Percentiles rank a stretch among this genome's conserved stretches.
Evolutionary conservation across 1,140 invertebrate species (phyloP).

Genomic region (Drosophila littoralis): DNA sequence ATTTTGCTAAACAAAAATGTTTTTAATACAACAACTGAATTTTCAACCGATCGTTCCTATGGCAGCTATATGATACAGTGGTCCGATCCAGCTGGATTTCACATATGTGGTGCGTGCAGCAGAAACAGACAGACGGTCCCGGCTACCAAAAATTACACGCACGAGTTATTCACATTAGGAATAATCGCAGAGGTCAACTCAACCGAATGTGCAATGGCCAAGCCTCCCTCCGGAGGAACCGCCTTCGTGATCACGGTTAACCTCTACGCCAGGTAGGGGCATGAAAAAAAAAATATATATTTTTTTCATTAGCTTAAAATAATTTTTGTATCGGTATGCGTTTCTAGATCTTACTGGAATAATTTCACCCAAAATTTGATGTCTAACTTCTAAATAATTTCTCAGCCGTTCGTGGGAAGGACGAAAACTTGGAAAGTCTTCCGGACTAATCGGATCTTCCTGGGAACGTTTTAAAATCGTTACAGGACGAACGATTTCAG

Average conservation of each 20-base stretch:
- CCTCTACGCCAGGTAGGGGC: slow-evolving; percentile 87
- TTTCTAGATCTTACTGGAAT: not conserved
- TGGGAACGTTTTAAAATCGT: too few relatives aligned
- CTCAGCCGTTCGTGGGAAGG: not conserved
- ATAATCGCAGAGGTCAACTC: slow-evolving; percentile 81
- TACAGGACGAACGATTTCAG: too few relatives aligned
- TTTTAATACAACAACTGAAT: too few relatives aligned
- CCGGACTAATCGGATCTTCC: not conserved
- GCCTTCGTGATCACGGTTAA: slow-evolving; percentile 88
- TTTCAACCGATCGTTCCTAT: too few relatives aligned
- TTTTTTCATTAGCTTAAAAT: slow-evolving; percentile 2
- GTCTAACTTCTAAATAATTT: slow-evolving; percentile 6
- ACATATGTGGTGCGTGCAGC: too few relatives aligned
- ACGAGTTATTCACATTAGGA: slow-evolving; percentile 84
- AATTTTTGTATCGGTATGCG: not conserved
- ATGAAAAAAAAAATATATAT: too few relatives aligned
- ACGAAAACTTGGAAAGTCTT: not conserved
- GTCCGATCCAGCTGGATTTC: too few relatives aligned
- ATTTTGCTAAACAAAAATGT: too few relatives aligned
- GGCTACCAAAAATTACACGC: slow-evolving; percentile 84
- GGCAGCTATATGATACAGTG: too few relatives aligned
- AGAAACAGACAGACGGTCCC: too few relatives aligned
- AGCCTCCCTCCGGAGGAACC: slow-evolving; percentile 88
- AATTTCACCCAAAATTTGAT: not conserved
- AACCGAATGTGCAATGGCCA: slow-evolving; percentile 74